Evolutionary conservation across 1,140 invertebrate genomes (phyloP), one percentile per base, ranked within the genome.

Genomic region (Parapsyche elsis): DNA sequence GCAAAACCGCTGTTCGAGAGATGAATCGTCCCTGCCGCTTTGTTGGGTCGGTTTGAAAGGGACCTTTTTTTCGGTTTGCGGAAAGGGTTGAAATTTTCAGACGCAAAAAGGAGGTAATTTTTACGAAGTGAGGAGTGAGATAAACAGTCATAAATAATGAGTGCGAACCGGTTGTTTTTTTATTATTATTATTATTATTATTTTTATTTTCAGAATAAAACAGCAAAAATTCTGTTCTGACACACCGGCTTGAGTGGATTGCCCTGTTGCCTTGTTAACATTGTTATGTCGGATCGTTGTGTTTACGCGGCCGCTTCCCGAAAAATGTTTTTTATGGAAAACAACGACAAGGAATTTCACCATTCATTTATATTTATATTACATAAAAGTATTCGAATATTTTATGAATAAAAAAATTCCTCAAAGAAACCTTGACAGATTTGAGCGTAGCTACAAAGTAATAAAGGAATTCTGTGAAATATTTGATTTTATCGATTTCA

Each of bases 201-300:
- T 67, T 67, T 26, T 24, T 67, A n/a, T 61, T 61, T 24, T 19
- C n/a, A 14, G 24, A 67, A 67, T 67, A 67, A 26, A 67, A 67
- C 24, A 30, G 64, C 9, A 26, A 67, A 67, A 67, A 67, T 67
- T 67, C 64, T 67, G 64, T 67, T 67, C 64, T 23, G 64, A 67
- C 64, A 67, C 24, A 67, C 64, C 19, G 64, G 24, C 23, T 67
- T 23, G 64, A 67, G 64, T 67, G 64, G 64, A 67, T 67, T 67
- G 64, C 64, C 24, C 64, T 67, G 64, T 67, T 67, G 64, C 64
- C 64, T 67, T 67, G 64, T 67, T 67, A 67, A 67, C 64, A 67
- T 26, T 67, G 64, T 67, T 67, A 67, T 26, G 24, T 67, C n/a
- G 64, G 64, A 67, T 67, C 64, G 64, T 67, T 67, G 64, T 53